Percentiles rank a stretch among this genome's conserved stretches.
Conservation (phyloP, 1,140 invertebrate genomes). For the Drosophila nigrodunni region DNA sequence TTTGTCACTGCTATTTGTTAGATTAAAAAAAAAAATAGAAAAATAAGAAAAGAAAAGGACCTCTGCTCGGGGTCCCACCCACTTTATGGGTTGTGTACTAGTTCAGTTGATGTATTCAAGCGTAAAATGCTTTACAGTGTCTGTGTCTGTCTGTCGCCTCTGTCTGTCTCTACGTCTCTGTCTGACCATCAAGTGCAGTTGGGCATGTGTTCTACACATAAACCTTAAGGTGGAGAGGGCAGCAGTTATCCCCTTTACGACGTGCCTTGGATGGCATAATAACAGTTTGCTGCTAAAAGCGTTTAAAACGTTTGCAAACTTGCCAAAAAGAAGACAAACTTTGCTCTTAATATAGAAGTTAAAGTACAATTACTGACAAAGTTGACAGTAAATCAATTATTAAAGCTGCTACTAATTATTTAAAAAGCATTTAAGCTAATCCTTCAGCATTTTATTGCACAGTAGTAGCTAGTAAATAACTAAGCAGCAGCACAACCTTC, state of each 20-base stretch:
- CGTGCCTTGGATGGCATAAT: conserved; percentile 49
- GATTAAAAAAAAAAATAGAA: conserved; percentile 57
- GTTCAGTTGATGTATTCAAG: conserved; percentile 72
- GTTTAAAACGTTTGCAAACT: conserved; percentile 33
- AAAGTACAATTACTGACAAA: background rate
- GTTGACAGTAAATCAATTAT: background rate
- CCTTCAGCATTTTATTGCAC: conserved; percentile 13
- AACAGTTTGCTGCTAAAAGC: conserved; percentile 20
- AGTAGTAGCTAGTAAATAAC: conserved; percentile 9
- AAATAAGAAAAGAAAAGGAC: conserved; percentile 42
- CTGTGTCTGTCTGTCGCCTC: conserved; percentile 35
- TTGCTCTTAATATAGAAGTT: conserved; percentile 24
- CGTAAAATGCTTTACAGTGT: conserved; percentile 74
- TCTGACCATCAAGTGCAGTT: conserved; percentile 43
- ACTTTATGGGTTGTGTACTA: conserved; percentile 31
- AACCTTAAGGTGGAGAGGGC: conserved; percentile 1
- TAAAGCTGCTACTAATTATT: background rate
- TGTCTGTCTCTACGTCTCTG: conserved; percentile 6
- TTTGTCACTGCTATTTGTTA: conserved; percentile 65
- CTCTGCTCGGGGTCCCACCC: conserved; percentile 8
- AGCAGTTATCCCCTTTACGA: conserved; percentile 37
- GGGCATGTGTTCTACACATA: conserved; percentile 34
- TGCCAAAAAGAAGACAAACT: conserved; percentile 22
- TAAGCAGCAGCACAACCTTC: conserved; percentile 9
- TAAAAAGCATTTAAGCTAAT: background rate